These are phyloP conservation scores for Oreochromis aureus DNA, from an alignment of 2,113 vertebrate species.

Conservation along the genomic window DNA sequence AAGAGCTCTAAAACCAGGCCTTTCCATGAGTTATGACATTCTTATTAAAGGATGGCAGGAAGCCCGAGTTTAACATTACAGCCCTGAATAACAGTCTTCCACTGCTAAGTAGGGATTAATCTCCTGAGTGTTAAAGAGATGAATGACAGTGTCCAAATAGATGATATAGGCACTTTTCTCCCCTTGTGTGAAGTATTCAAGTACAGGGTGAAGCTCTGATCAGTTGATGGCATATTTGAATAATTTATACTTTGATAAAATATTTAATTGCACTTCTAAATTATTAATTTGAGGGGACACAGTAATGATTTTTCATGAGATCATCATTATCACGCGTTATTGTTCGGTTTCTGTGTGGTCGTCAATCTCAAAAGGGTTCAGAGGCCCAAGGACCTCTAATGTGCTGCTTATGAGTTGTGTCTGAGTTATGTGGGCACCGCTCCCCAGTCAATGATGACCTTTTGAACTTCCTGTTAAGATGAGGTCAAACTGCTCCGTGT, in stretches of 20 bases:
- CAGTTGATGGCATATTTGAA: not conserved
- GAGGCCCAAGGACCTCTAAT: constrained; percentile 5
- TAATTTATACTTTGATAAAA: not conserved
- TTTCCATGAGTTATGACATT: not conserved
- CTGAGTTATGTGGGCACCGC: constrained; percentile 23
- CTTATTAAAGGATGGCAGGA: not conserved
- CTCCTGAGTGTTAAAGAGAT: not conserved
- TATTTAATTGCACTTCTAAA: not conserved
- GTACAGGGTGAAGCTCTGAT: not conserved
- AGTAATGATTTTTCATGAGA: not conserved
- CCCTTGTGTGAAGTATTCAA: not conserved
- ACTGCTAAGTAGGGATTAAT: not conserved
- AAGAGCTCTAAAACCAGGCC: not conserved
- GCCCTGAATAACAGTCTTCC: not conserved
- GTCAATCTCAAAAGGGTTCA: not conserved
- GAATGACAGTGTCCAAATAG: not conserved
- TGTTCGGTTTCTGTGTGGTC: constrained; percentile 6
- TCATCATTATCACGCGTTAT: not conserved
- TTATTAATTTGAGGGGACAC: not conserved
- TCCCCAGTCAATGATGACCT: constrained; percentile 40
- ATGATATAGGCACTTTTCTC: not conserved
- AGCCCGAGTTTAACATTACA: not conserved
- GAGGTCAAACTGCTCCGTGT: constrained; percentile 31
- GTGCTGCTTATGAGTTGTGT: constrained; percentile 47
- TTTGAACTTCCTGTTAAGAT: constrained; percentile 56